Evolutionary conservation across 2,113 vertebrate species (phyloP).

Genomic region (Colius striatus): DNA sequence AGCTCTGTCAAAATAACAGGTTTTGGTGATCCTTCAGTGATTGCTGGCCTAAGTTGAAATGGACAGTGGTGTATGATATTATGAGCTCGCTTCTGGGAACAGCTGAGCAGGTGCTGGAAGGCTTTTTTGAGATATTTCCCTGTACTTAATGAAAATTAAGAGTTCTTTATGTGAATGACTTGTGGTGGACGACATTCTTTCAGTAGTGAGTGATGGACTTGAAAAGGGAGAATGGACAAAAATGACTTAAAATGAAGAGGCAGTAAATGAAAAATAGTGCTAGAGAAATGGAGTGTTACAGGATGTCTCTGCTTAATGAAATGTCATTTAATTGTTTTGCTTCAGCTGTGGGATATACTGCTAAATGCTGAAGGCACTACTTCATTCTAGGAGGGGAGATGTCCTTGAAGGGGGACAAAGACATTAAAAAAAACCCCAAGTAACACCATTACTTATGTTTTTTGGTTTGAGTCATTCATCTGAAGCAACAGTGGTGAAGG

Average conservation of each 20-base stretch:
- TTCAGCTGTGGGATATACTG: not conserved
- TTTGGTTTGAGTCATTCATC: not conserved
- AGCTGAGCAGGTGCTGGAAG: not conserved
- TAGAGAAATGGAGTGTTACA: not conserved
- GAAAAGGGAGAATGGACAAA: not conserved
- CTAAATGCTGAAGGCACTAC: not conserved
- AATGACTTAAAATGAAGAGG: not conserved
- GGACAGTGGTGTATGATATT: not conserved
- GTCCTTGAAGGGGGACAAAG: too few relatives aligned
- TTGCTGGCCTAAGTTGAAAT: not conserved
- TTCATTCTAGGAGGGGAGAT: not conserved
- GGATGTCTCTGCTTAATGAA: not conserved
- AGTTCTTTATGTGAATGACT: not conserved
- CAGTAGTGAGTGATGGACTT: not conserved
- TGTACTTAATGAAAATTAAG: not conserved
- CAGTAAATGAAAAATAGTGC: not conserved
- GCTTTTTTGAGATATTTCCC: not conserved
- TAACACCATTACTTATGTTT: not conserved
- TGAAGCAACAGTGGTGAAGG: not conserved
- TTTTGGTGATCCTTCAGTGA: not conserved
- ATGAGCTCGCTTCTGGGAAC: not conserved
- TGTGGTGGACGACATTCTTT: not conserved
- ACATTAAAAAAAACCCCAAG: not conserved
- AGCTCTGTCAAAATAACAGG: not conserved
- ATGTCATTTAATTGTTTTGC: not conserved